These are phyloP conservation scores for Mamestra brassicae DNA, from an alignment of 2,888 invertebrate genomes.

Conservation along the genomic window DNA sequence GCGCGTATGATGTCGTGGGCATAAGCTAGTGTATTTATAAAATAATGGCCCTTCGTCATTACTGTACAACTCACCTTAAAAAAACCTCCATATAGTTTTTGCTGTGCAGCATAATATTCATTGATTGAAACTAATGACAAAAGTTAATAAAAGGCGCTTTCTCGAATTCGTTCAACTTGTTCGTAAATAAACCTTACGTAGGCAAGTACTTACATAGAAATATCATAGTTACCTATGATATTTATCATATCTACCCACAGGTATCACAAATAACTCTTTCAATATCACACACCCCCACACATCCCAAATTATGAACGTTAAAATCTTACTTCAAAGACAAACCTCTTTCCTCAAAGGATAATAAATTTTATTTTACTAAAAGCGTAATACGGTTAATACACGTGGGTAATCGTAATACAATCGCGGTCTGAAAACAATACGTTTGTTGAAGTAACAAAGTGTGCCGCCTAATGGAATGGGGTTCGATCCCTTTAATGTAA, in stretches of 20 bases:
- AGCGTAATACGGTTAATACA: constrained; percentile 57
- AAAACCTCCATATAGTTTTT: no score
- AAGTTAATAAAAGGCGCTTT: not conserved
- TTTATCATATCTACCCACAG: no score
- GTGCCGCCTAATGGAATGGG: constrained; percentile 79
- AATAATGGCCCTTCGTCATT: no score
- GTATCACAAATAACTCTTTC: constrained; percentile 16
- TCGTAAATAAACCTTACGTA: not conserved
- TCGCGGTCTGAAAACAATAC: constrained; percentile 75
- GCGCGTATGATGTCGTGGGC: no score
- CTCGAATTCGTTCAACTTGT: not conserved
- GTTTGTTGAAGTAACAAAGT: constrained; percentile 76
- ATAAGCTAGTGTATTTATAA: no score
- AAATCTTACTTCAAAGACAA: constrained; percentile 39
- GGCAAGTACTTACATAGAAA: not conserved
- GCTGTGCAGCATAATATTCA: no score
- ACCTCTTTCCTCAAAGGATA: constrained; percentile 35
- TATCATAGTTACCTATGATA: not conserved
- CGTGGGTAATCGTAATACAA: constrained; percentile 67
- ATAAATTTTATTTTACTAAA: constrained; percentile 45
- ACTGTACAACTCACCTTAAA: no score
- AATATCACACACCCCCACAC: constrained; percentile 27
- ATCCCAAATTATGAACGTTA: constrained; percentile 6
- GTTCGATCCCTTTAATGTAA: constrained; percentile 86
- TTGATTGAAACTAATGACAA: no score